These are phyloP conservation scores for Drosophila grimshawi DNA, from an alignment of 1,140 invertebrate genomes.

Conservation along the genomic window DNA sequence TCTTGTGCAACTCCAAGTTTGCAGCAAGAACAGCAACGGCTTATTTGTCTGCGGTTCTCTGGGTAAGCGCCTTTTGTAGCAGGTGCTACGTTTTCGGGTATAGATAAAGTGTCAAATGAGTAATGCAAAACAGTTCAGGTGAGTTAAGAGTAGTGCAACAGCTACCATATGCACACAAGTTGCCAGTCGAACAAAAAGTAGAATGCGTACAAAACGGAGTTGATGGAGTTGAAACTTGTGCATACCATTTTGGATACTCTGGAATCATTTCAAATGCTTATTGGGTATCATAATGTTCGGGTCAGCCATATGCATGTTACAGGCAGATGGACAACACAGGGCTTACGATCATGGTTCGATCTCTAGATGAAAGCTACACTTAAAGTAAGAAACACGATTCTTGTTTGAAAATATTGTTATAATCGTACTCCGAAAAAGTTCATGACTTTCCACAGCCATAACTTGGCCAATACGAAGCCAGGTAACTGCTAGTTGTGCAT, in stretches of 20 bases:
- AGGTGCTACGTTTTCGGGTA: slow-evolving; percentile 48
- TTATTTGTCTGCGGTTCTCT: slow-evolving; percentile 54
- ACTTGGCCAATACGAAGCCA: neutral
- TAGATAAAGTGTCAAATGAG: slow-evolving; percentile 80
- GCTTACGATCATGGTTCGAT: too few relatives aligned
- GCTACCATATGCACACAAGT: neutral
- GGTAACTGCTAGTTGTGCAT: neutral
- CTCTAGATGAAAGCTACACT: too few relatives aligned
- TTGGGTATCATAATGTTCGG: too few relatives aligned
- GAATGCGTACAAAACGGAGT: neutral
- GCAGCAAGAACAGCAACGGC: slow-evolving; percentile 46
- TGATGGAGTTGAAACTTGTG: neutral
- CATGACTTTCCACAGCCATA: too few relatives aligned
- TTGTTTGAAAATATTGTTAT: too few relatives aligned
- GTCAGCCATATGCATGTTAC: too few relatives aligned
- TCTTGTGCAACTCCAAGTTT: slow-evolving; percentile 36
- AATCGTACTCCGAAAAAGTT: too few relatives aligned
- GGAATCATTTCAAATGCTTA: neutral
- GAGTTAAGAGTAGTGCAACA: neutral
- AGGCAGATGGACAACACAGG: too few relatives aligned
- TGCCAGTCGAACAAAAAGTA: neutral
- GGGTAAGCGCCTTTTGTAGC: slow-evolving; percentile 13
- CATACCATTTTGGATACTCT: neutral
- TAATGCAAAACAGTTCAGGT: slow-evolving; percentile 67
- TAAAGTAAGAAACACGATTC: too few relatives aligned